Conservation (phyloP, 37 sponge, comb jelly and placozoan genomes). For the Beroe ovata region DNA sequence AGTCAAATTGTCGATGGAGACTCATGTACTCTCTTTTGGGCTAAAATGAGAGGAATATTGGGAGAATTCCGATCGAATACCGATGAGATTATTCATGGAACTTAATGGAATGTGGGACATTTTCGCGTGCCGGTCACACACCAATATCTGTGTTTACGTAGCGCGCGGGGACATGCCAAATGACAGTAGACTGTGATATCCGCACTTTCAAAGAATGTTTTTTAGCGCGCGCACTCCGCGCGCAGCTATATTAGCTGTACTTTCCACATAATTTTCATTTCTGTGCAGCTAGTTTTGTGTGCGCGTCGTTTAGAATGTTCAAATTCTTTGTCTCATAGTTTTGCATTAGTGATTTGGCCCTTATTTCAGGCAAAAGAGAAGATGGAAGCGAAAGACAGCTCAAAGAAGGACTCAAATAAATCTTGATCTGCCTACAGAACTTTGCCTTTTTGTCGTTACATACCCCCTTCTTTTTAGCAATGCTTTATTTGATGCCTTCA, state of each 20-base stretch:
- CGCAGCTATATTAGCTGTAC: no score
- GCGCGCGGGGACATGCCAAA: neutral
- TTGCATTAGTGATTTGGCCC: neutral
- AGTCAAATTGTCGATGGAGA: no score
- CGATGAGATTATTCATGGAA: no score
- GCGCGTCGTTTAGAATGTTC: neutral
- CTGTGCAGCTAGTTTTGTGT: neutral
- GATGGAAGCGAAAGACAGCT: neutral
- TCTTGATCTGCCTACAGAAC: no score
- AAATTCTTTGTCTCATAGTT: neutral
- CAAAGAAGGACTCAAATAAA: constrained; percentile 6
- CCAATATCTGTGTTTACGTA: neutral
- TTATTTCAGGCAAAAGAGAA: constrained; percentile 56
- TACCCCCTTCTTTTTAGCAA: no score
- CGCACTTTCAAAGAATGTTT: neutral
- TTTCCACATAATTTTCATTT: no score
- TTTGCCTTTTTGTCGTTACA: no score
- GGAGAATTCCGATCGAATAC: no score
- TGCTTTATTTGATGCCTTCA: no score
- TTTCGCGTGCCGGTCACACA: neutral
- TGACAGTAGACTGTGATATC: neutral
- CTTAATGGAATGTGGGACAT: no score
- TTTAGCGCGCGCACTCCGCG: neutral
- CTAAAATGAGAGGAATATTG: neutral
- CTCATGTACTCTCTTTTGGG: no score